phyloP scores from a whole-genome alignment of 2,888 invertebrate genomes.

The Eilema depressum region DNA sequence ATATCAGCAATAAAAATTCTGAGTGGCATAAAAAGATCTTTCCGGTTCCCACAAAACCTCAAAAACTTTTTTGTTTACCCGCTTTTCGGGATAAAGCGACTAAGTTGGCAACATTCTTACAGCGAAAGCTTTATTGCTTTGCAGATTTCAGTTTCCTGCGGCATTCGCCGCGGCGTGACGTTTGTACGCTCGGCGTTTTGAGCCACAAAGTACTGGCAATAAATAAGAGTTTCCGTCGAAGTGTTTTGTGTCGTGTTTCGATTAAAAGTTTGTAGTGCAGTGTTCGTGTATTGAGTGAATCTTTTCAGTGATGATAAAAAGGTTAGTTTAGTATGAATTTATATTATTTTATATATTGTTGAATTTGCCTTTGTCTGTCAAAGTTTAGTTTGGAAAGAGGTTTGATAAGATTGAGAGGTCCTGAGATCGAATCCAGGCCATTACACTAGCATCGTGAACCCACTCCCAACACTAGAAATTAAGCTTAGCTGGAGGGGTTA shows the following conservation, averaged over 20 bases:
- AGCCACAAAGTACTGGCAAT: conserved; percentile 28
- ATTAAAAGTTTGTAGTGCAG: conserved; percentile 27
- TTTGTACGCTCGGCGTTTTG: conserved; percentile 20
- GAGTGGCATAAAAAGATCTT: too few relatives aligned
- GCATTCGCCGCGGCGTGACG: conserved; percentile 57
- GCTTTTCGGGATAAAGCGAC: conserved; percentile 18
- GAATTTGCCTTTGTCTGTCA: conserved; percentile 26
- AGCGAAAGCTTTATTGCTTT: conserved; percentile 57
- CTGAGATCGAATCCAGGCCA: too few relatives aligned
- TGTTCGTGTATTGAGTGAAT: conserved; percentile 22
- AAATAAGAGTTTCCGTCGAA: conserved; percentile 33
- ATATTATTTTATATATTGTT: conserved; percentile 26
- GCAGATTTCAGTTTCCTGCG: conserved; percentile 71
- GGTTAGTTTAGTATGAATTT: conserved; percentile 36
- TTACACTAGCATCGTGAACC: too few relatives aligned
- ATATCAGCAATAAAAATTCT: conserved; percentile 2
- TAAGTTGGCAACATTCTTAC: conserved; percentile 45
- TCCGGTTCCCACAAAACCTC: neutral
- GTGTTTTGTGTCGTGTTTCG: conserved; percentile 31
- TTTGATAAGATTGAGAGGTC: neutral
- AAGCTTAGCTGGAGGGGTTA: too few relatives aligned
- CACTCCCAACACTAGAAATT: too few relatives aligned
- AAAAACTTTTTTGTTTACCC: conserved; percentile 16
- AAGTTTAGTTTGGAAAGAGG: neutral
- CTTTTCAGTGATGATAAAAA: conserved; percentile 35